A percentile compares a stretch with the other conserved stretches of the same genome.
These are phyloP conservation scores for Tenualosa ilisha DNA, from an alignment of 2,797 vertebrate genomes.

Conservation along the genomic window DNA sequence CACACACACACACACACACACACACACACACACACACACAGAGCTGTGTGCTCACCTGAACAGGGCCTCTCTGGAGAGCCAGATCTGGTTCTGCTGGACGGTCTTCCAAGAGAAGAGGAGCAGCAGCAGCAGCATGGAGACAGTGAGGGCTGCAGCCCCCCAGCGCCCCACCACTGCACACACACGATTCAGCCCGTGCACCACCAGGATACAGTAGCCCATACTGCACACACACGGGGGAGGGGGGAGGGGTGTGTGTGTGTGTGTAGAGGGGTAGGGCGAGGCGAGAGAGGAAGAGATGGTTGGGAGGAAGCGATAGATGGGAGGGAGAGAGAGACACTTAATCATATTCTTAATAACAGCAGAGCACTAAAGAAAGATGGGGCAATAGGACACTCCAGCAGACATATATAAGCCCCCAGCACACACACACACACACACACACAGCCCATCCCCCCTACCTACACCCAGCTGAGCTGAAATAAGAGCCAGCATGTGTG, in stretches of 20 bases:
- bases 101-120: constrained; percentile 95
- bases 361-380: not conserved
- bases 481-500: not conserved
- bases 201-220: constrained; percentile 95
- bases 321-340: not conserved
- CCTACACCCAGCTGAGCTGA: not conserved
- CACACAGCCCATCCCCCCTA: not conserved
- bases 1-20: constrained; percentile 8
- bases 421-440: not conserved
- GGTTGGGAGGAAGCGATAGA: not conserved
- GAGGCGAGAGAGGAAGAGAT: not conserved
- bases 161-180: constrained; percentile 77
- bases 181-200: constrained; percentile 85
- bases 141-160: constrained; percentile 74
- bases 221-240: constrained; percentile 75
- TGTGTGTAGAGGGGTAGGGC: too few species aligned
- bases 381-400: not conserved
- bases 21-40: constrained; percentile 25
- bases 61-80: constrained; percentile 92
- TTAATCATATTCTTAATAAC: not conserved
- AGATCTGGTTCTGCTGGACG: constrained; percentile 90
- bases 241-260: too few species aligned
- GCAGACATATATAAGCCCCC: not conserved
- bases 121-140: constrained; percentile 81
- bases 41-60: constrained; percentile 78